phyloP scores from a whole-genome alignment of 2,113 vertebrate genomes.

The Eidolon helvum region DNA sequence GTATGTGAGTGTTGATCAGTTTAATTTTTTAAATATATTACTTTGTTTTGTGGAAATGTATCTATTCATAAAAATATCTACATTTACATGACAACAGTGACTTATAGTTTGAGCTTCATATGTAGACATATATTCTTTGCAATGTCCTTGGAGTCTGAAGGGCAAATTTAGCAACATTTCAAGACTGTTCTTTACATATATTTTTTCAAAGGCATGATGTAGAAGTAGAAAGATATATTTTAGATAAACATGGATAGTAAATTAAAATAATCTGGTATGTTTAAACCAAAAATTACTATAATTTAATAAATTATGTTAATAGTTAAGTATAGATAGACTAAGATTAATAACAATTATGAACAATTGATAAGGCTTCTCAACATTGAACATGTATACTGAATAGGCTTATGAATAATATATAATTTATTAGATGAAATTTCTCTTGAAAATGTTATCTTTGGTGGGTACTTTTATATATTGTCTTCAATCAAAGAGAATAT shows the following conservation, averaged over 20 bases:
- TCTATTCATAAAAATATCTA: background rate
- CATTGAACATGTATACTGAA: background rate
- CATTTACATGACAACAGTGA: background rate
- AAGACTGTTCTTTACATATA: background rate
- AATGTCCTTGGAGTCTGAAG: background rate
- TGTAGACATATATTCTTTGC: background rate
- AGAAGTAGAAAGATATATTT: background rate
- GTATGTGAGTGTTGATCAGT: background rate
- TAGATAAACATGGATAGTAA: background rate
- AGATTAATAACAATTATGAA: background rate
- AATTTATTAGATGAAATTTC: constrained; percentile 4
- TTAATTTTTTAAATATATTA: background rate
- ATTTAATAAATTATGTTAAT: background rate
- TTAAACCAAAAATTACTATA: background rate
- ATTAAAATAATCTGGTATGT: background rate
- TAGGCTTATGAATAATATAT: background rate
- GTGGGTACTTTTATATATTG: background rate
- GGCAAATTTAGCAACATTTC: background rate
- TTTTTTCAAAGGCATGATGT: background rate
- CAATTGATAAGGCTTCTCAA: background rate
- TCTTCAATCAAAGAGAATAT: constrained; percentile 1
- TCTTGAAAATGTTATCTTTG: background rate
- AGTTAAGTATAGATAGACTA: background rate
- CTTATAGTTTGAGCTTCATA: background rate
- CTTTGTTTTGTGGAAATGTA: background rate